These are phyloP conservation scores for Netelia virgata DNA, from an alignment of 2,888 invertebrate genomes.

Conservation along the genomic window DNA sequence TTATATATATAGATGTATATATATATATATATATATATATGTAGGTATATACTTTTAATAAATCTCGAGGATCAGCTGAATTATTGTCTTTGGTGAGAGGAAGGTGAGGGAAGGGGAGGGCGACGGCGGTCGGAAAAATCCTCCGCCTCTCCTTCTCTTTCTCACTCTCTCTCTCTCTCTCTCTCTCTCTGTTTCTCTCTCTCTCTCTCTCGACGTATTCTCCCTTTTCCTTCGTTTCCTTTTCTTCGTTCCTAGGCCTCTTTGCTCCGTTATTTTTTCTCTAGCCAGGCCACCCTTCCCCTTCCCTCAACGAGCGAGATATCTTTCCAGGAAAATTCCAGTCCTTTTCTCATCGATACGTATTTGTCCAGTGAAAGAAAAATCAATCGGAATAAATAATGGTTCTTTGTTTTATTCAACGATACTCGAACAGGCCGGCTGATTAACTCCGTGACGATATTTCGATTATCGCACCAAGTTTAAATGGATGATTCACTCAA, in stretches of 20 bases:
- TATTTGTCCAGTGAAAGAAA: background rate
- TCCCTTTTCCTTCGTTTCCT: slow-evolving; percentile 6
- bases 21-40: background rate
- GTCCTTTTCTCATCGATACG: background rate
- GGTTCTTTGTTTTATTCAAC: no score
- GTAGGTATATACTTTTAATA: background rate
- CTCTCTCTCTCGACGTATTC: background rate
- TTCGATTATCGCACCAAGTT: background rate
- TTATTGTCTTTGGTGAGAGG: slow-evolving; percentile 53
- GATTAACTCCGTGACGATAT: no score
- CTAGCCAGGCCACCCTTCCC: background rate
- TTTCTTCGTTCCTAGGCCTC: background rate
- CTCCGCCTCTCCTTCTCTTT: slow-evolving; percentile 16
- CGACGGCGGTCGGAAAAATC: slow-evolving; percentile 48
- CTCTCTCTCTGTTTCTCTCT: background rate
- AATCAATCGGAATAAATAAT: no score
- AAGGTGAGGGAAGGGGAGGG: slow-evolving; percentile 15
- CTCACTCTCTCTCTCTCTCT: background rate
- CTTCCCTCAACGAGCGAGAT: slow-evolving; percentile 10
- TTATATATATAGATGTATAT: background rate
- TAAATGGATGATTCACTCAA: slow-evolving; percentile 49
- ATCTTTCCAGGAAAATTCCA: background rate
- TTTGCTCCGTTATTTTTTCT: no score
- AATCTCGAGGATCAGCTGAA: slow-evolving; percentile 31
- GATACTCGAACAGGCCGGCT: no score